These are phyloP conservation scores for Macaca nemestrina DNA, from an alignment of 2,113 vertebrate species.

Conservation along the genomic window DNA sequence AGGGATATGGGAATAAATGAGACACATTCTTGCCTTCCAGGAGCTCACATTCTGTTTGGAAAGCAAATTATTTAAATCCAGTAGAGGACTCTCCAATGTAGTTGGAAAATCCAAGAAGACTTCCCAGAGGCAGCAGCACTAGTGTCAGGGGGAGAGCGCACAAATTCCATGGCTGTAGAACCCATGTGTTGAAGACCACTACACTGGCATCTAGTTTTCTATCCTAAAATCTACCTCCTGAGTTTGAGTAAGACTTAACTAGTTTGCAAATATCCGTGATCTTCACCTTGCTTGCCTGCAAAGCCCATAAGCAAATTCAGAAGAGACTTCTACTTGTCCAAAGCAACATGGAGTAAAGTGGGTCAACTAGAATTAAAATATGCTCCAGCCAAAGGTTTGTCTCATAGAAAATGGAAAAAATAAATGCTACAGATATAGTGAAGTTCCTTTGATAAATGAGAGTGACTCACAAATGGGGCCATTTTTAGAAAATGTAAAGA, in stretches of 20 bases:
- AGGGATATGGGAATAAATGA: slow-evolving; percentile 2
- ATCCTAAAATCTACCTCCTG: slow-evolving; percentile 32
- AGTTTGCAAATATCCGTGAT: slow-evolving; percentile 36
- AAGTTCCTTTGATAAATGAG: slow-evolving; percentile 72
- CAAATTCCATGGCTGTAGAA: not conserved
- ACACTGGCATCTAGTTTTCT: slow-evolving; percentile 21
- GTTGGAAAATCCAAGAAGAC: not conserved
- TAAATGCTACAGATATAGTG: slow-evolving; percentile 50
- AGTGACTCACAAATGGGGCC: slow-evolving; percentile 63
- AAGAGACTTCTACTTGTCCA: slow-evolving; percentile 63
- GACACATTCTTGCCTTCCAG: not conserved
- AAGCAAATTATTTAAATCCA: slow-evolving; percentile 28
- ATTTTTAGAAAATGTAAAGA: slow-evolving; percentile 76
- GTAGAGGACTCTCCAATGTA: not conserved
- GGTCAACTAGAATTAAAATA: slow-evolving; percentile 77
- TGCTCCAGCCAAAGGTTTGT: slow-evolving; percentile 64
- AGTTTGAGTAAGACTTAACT: slow-evolving; percentile 27
- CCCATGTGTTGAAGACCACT: not conserved
- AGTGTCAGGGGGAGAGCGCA: not conserved
- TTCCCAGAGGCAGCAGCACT: not conserved
- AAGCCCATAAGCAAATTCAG: slow-evolving; percentile 64
- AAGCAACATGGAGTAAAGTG: slow-evolving; percentile 63
- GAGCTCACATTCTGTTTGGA: not conserved
- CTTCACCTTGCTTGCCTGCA: slow-evolving; percentile 59
- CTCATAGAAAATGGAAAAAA: slow-evolving; percentile 71